Conservation (phyloP, 2,797 vertebrate genomes). For the Aldrovandia affinis region DNA sequence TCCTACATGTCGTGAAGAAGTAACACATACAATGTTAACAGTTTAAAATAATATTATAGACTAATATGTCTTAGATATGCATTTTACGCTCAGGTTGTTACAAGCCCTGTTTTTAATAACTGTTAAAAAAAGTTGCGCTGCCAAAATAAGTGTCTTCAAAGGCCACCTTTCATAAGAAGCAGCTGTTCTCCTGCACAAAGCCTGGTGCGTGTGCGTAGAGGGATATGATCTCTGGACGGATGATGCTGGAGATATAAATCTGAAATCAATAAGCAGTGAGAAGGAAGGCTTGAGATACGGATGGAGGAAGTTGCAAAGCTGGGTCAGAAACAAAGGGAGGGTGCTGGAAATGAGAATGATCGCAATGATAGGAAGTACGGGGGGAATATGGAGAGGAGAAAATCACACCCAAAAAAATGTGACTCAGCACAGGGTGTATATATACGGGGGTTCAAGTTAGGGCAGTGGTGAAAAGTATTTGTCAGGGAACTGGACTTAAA, state of each 20-base stretch:
- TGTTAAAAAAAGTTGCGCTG: not conserved
- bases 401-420: not conserved
- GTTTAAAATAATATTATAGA: not conserved
- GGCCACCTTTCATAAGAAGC: constrained; percentile 5
- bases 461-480: not conserved
- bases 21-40: not conserved
- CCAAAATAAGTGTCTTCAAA: constrained; percentile 6
- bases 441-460: not conserved
- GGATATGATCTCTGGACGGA: not conserved
- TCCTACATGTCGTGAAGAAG: not conserved
- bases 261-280: not conserved
- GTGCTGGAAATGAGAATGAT: not conserved
- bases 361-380: not conserved
- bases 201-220: not conserved
- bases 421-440: not conserved
- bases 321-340: not conserved
- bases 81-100: not conserved
- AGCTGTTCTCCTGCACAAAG: not conserved
- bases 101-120: constrained; percentile 9
- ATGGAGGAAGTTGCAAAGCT: not conserved
- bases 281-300: not conserved
- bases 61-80: constrained; percentile 9
- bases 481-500: not conserved
- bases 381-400: not conserved
- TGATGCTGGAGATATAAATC: constrained; percentile 1